A percentile compares a stretch with the other conserved stretches of the same genome.
phyloP scores from a whole-genome alignment of 1,140 invertebrate genomes.

The Physella acuta region DNA sequence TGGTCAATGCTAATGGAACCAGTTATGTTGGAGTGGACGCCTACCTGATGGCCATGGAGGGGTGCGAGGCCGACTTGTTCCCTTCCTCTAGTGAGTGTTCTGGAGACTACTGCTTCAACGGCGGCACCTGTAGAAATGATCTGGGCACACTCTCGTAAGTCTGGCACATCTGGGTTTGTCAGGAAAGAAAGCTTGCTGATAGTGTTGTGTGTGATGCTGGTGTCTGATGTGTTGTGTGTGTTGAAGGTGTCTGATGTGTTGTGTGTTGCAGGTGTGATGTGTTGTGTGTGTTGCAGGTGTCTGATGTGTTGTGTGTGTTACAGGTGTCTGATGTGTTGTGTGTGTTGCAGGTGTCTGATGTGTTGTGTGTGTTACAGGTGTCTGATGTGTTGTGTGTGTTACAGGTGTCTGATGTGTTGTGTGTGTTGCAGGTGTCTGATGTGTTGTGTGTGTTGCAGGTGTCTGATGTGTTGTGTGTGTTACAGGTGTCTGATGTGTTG shows the following conservation, averaged over 20 bases:
- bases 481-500: conserved; percentile 85
- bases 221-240: conserved; percentile 77
- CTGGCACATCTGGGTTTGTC: neutral
- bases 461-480: too few relatives aligned
- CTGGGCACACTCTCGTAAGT: conserved; percentile 77
- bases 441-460: conserved; percentile 57
- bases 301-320: conserved; percentile 88
- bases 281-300: too few relatives aligned
- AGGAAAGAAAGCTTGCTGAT: too few relatives aligned
- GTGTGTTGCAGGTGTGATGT: conserved; percentile 8
- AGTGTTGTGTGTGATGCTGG: neutral
- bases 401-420: conserved; percentile 69
- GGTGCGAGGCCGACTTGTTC: conserved; percentile 46
- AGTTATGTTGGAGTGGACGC: conserved; percentile 90
- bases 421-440: conserved; percentile 89
- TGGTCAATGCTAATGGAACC: conserved; percentile 96
- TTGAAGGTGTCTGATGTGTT: conserved; percentile 85
- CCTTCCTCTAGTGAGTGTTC: conserved; percentile 69
- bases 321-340: conserved; percentile 73
- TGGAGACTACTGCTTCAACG: conserved; percentile 89
- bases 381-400: conserved; percentile 67
- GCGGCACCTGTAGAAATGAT: conserved; percentile 78
- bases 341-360: conserved; percentile 68
- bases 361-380: conserved; percentile 92
- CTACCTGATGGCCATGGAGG: conserved; percentile 83